Evolutionary conservation across 2,888 invertebrate species (phyloP).

Genomic region (Megalurothrips usitatus): DNA sequence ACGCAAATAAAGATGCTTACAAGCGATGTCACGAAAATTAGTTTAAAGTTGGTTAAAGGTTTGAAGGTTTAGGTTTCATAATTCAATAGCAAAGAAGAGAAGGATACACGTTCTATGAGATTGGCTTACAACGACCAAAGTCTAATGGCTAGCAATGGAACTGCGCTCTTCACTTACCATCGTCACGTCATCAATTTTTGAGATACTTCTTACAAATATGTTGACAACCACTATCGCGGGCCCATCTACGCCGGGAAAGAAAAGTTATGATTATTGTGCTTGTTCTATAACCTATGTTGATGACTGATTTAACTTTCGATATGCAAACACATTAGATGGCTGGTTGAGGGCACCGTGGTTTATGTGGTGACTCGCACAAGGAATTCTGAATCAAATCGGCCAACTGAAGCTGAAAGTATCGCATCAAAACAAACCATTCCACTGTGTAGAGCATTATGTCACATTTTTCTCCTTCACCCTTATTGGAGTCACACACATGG

Average conservation of each 20-base stretch:
- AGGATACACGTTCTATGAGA: conserved; percentile 12
- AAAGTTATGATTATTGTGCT: conserved; percentile 10
- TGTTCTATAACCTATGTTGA: background rate
- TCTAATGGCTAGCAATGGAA: conserved; percentile 18
- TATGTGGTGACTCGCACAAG: background rate
- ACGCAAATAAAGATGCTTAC: no score
- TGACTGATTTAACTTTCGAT: background rate
- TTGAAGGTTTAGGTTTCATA: background rate
- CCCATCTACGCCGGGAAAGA: conserved; percentile 61
- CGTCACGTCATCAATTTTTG: conserved; percentile 98
- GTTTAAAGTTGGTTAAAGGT: background rate
- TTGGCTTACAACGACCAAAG: conserved; percentile 3
- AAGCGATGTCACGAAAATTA: background rate
- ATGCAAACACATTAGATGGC: background rate
- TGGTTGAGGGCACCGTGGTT: background rate
- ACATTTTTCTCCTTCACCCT: background rate
- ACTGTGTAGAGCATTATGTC: no score
- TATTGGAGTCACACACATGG: background rate
- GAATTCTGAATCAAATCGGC: background rate
- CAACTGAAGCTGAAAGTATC: conserved; percentile 3
- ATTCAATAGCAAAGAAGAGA: conserved; percentile 9
- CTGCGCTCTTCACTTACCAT: conserved; percentile 76
- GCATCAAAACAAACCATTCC: background rate
- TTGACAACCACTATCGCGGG: conserved; percentile 95
- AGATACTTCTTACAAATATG: conserved; percentile 98